A percentile compares a stretch with the other conserved stretches of the same genome.
These are phyloP conservation scores for Leuciscus idus DNA, from an alignment of 2,113 vertebrate genomes.

Conservation along the genomic window DNA sequence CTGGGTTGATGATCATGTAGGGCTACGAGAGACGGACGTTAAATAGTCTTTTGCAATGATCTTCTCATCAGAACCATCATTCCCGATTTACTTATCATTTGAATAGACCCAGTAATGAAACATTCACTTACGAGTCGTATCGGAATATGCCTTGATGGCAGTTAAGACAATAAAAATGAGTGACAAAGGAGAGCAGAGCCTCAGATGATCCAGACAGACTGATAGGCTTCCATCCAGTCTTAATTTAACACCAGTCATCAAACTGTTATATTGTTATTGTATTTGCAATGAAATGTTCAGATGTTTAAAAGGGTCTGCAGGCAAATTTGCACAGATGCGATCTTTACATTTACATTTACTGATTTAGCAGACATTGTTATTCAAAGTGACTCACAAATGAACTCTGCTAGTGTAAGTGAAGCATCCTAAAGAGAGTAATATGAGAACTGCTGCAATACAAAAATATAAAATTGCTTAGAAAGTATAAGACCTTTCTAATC, in stretches of 20 bases:
- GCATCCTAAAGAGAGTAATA: not conserved
- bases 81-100: not conserved
- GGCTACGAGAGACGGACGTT: not conserved
- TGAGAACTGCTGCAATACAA: not conserved
- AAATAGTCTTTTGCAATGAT: not conserved
- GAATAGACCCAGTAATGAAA: not conserved
- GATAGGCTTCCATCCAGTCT: too few relatives aligned
- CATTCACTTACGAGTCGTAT: not conserved
- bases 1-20: not conserved
- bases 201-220: not conserved
- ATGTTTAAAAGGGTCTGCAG: not conserved
- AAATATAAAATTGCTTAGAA: not conserved
- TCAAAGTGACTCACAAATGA: not conserved
- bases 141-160: not conserved
- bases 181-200: not conserved
- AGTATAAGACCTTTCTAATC: not conserved
- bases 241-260: not conserved
- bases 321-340: not conserved
- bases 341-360: not conserved
- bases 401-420: not conserved
- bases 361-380: not conserved
- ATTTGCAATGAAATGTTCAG: not conserved
- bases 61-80: not conserved
- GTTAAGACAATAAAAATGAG: not conserved
- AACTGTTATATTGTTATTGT: not conserved